phyloP scores from a whole-genome alignment of 2,888 invertebrate genomes.

The Minunthozetes semirufus region DNA sequence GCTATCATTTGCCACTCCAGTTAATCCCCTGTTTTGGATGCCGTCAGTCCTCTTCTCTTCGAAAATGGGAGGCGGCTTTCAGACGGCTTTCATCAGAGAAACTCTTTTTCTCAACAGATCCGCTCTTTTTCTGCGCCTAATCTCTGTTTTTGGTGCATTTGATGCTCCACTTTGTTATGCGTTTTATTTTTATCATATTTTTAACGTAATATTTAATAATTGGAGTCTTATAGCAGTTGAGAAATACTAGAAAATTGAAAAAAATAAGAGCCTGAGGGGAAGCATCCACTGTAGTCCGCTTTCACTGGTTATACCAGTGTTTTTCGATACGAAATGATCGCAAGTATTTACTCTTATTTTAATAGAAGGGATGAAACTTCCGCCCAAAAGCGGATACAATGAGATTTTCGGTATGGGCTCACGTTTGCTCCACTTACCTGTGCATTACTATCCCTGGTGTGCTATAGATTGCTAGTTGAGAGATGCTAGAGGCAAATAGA shows the following conservation, averaged over 20 bases:
- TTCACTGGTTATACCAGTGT: not conserved
- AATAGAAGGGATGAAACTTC: conserved; percentile 22
- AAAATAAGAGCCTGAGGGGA: not conserved
- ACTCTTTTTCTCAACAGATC: not conserved
- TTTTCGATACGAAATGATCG: not conserved
- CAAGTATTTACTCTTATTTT: not conserved
- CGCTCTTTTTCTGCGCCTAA: not conserved
- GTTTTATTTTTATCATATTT: conserved; percentile 12
- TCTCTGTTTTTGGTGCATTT: not conserved
- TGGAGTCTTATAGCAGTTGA: not conserved
- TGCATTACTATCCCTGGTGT: not conserved
- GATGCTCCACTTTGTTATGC: not conserved
- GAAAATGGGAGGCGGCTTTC: not conserved
- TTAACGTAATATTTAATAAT: conserved; percentile 23
- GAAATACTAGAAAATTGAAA: not conserved
- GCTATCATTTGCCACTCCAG: conserved; percentile 28
- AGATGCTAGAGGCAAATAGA: not conserved
- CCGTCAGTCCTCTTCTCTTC: not conserved
- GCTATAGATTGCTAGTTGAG: not conserved
- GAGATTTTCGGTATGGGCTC: not conserved
- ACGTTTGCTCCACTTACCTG: conserved; percentile 30
- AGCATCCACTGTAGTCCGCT: not conserved
- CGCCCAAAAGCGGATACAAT: conserved; percentile 6
- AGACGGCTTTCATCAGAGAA: not conserved
- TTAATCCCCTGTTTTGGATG: not conserved